Conservation (phyloP, 2,888 invertebrate genomes). For the Aspidiotus destructor region DNA sequence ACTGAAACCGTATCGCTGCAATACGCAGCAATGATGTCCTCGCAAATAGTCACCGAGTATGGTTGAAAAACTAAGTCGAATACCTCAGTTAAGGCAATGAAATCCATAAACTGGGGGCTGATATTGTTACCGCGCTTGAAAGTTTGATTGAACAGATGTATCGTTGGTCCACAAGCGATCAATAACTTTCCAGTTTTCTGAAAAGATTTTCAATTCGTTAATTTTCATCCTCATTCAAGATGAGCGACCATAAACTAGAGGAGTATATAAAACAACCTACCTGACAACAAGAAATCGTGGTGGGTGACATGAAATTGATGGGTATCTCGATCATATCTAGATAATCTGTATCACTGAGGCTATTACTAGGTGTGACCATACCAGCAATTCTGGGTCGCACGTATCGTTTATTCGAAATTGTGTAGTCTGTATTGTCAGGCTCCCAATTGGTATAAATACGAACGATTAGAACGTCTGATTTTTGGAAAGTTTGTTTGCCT, state of each 20-base stretch:
- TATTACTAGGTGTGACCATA: conserved; percentile 56
- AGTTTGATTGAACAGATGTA: conserved; percentile 53
- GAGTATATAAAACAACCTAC: conserved; percentile 35
- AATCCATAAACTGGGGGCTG: conserved; percentile 55
- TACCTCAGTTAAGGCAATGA: conserved; percentile 55
- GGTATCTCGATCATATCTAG: conserved; percentile 68
- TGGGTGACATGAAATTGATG: conserved; percentile 47
- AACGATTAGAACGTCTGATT: conserved; percentile 46
- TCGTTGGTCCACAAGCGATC: conserved; percentile 44
- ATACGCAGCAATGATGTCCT: conserved; percentile 18
- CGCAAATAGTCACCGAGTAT: conserved; percentile 10
- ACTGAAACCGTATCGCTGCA: conserved; percentile 16
- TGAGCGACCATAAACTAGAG: not conserved
- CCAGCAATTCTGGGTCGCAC: conserved; percentile 64
- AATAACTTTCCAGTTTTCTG: conserved; percentile 46
- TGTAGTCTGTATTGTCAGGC: conserved; percentile 40
- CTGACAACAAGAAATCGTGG: conserved; percentile 54
- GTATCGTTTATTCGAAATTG: conserved; percentile 41
- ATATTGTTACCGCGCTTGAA: conserved; percentile 58
- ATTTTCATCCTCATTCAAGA: not conserved
- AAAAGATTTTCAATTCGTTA: conserved; percentile 44
- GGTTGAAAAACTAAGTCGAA: conserved; percentile 52
- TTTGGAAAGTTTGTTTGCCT: conserved; percentile 45
- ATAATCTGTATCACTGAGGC: conserved; percentile 38
- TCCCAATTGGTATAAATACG: conserved; percentile 69